Evolutionary conservation across 2,797 vertebrate genomes (phyloP).

Genomic region (Enteromius mattozi): DNA sequence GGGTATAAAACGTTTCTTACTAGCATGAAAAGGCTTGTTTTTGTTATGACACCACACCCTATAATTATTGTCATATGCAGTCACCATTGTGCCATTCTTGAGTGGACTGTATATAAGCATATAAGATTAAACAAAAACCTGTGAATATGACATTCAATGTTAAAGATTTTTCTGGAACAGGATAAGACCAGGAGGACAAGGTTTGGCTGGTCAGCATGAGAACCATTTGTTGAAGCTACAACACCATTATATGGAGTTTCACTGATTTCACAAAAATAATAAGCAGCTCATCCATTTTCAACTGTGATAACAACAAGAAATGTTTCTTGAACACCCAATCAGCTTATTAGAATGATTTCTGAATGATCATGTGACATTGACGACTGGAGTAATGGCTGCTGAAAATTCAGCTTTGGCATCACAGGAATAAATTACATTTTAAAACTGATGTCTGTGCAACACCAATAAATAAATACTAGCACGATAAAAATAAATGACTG

Average conservation of each 20-base stretch:
- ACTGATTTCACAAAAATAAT: not conserved
- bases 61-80: conserved; percentile 27
- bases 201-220: not conserved
- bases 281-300: not conserved
- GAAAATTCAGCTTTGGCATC: not conserved
- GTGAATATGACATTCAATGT: not conserved
- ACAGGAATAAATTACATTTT: not conserved
- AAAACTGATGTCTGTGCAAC: not conserved
- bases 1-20: conserved; percentile 5
- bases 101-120: not conserved
- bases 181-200: not conserved
- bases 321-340: not conserved
- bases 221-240: not conserved
- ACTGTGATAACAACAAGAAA: not conserved
- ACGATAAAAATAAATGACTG: not conserved
- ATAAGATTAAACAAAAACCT: not conserved
- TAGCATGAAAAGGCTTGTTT: conserved; percentile 13
- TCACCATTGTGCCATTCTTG: not conserved
- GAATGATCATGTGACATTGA: not conserved
- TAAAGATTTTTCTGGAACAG: not conserved
- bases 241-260: not conserved
- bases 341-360: not conserved
- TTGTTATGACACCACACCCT: conserved; percentile 19
- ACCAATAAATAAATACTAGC: not conserved
- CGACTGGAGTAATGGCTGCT: not conserved